Evolutionary conservation across 2,888 invertebrate genomes (phyloP), one percentile per base, ranked within the genome.

Genomic region (Oligia latruncula): DNA sequence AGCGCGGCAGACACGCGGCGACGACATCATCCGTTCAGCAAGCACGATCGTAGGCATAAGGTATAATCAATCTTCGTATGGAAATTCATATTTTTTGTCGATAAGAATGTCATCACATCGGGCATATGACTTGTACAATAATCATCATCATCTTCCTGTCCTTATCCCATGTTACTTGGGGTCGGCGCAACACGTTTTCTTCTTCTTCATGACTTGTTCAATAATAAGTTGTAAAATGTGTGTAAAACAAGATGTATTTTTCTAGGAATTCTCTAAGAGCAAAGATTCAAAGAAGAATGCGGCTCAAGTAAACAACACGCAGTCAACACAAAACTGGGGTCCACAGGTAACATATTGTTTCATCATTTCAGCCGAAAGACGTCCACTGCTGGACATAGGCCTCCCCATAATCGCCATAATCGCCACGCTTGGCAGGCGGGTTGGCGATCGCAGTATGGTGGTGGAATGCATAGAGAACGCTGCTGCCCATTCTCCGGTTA

Each of bases 221-320:
- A 65, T 20, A 6, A 15, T n/a, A n/a, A 15, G 23, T 43, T 67
- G 17, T 67, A 9, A 68, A 46, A 46, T 46, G 20, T 68, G 5
- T 29, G 8, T 23, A 8, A 8, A 43, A 29, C 6, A 58, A 64
- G 1, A 0, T 66, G 15, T 58, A 17, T 74, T 29, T 77, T 91
- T 92, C 6, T 89, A 97, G 97, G 97, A 97, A 74, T 94, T 95
- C 73, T 94, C 96, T n/a, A 97, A 97, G 89, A 95, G 95, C 89
- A 97, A 97, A 94, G 97, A 97, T 84, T 90, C 90, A 17, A 97
- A 97, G 93, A 97, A 97, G 90, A 97, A 96, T 86, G 91, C 97
- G 0, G 88, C 95, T 40, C 96, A 95, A 86, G 85, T 90, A n/a
- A 86, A 94, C 52, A 95, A 94, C 74, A 90, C 96, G 0, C 93